Evolutionary conservation across 2,797 vertebrate species (phyloP).

Genomic region (Mormyrus proboscirostris): DNA sequence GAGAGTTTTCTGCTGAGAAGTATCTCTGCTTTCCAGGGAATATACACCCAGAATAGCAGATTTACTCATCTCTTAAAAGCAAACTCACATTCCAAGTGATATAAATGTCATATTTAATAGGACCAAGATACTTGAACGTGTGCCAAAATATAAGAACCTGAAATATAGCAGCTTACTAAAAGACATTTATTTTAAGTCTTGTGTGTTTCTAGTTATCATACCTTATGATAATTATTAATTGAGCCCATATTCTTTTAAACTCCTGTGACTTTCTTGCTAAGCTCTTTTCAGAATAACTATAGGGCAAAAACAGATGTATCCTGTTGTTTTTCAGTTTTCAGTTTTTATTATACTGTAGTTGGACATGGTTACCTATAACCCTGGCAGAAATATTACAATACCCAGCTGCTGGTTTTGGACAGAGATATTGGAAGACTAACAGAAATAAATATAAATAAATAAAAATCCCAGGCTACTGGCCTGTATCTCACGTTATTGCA

Average conservation of each 20-base stretch:
- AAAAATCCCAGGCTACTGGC: background rate
- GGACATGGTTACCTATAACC: background rate
- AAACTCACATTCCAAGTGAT: background rate
- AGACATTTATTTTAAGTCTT: background rate
- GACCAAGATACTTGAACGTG: background rate
- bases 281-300: background rate
- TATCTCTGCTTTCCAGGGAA: background rate
- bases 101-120: background rate
- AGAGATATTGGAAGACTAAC: background rate
- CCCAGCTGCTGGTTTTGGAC: background rate
- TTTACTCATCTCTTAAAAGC: background rate
- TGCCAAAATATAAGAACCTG: background rate
- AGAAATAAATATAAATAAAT: conserved; percentile 11
- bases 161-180: background rate
- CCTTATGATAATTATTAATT: background rate
- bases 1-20: background rate
- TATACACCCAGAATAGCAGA: background rate
- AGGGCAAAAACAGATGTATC: background rate
- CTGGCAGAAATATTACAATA: background rate
- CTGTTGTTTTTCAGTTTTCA: background rate
- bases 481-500: background rate
- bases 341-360: background rate
- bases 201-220: background rate
- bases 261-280: background rate
- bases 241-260: background rate